Percentiles rank a stretch among this genome's conserved stretches.
phyloP scores from a whole-genome alignment of 2,888 invertebrate species.

The Xanthorhoe designata region DNA sequence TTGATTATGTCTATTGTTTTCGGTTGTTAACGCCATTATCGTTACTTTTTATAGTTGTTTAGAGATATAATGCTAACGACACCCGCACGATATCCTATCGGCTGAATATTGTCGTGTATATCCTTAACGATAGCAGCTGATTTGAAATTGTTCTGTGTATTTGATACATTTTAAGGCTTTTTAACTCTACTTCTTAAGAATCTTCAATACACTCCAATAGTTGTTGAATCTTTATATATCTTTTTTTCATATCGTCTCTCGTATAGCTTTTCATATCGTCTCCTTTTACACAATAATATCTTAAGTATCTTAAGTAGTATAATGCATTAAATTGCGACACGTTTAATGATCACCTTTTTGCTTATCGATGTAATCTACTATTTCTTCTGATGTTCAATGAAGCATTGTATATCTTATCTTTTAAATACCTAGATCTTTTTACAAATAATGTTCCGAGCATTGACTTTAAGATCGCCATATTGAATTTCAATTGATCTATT shows the following conservation, averaged over 20 bases:
- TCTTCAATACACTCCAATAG: background rate
- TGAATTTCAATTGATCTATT: constrained; percentile 39
- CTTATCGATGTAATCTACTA: background rate
- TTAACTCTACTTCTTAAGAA: background rate
- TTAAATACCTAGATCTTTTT: constrained; percentile 23
- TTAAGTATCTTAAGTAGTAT: background rate
- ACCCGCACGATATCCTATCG: constrained; percentile 45
- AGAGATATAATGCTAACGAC: constrained; percentile 43
- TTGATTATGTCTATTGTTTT: constrained; percentile 47
- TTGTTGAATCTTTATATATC: background rate
- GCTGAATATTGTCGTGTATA: constrained; percentile 22
- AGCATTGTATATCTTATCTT: constrained; percentile 15
- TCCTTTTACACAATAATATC: background rate
- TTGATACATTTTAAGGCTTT: background rate
- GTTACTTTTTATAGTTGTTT: constrained; percentile 45
- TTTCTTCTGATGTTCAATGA: constrained; percentile 14
- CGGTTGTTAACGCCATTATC: constrained; percentile 45
- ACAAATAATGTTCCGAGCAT: constrained; percentile 28
- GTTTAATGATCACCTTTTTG: background rate
- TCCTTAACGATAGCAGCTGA: constrained; percentile 21
- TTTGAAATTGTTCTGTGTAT: background rate
- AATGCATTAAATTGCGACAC: background rate
- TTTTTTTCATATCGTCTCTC: background rate
- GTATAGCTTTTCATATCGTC: background rate
- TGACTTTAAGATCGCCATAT: constrained; percentile 35